Conservation (phyloP, 1,140 invertebrate genomes). For the Rhizoglyphus robini region DNA sequence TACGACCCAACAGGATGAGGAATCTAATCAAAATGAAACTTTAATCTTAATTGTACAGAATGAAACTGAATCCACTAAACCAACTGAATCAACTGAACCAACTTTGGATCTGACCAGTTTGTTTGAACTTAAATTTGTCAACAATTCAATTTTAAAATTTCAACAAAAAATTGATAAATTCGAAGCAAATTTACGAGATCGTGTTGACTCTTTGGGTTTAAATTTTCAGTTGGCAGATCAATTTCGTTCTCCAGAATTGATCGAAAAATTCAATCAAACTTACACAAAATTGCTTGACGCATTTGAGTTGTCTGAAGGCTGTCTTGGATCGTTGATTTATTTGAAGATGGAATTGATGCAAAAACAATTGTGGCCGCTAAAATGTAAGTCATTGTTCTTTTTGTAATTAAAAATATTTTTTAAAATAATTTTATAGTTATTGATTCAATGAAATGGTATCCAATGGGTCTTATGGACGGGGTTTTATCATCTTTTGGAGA, state of each 20-base stretch:
- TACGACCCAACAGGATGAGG: no score
- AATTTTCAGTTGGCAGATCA: background rate
- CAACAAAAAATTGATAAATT: background rate
- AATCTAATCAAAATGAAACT: no score
- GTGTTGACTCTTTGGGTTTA: background rate
- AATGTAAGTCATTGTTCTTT: no score
- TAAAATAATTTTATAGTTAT: slow-evolving; percentile 24
- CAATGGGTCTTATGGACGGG: slow-evolving; percentile 26
- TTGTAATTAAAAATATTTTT: no score
- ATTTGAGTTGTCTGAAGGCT: background rate
- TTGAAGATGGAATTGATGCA: background rate
- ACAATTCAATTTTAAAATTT: background rate
- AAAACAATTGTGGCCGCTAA: background rate
- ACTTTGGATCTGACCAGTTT: no score
- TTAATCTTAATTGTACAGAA: no score
- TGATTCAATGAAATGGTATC: slow-evolving; percentile 25
- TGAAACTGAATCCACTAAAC: no score
- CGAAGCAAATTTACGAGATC: background rate
- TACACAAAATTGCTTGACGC: background rate
- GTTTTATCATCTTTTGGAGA: slow-evolving; percentile 26
- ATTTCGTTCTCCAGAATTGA: background rate
- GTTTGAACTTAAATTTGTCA: background rate
- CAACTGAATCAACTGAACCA: no score
- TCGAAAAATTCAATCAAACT: background rate
- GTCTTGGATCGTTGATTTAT: background rate